A percentile compares a stretch with the other conserved stretches of the same genome.
These are phyloP conservation scores for Perca fluviatilis DNA, from an alignment of 2,113 vertebrate genomes.

Conservation along the genomic window DNA sequence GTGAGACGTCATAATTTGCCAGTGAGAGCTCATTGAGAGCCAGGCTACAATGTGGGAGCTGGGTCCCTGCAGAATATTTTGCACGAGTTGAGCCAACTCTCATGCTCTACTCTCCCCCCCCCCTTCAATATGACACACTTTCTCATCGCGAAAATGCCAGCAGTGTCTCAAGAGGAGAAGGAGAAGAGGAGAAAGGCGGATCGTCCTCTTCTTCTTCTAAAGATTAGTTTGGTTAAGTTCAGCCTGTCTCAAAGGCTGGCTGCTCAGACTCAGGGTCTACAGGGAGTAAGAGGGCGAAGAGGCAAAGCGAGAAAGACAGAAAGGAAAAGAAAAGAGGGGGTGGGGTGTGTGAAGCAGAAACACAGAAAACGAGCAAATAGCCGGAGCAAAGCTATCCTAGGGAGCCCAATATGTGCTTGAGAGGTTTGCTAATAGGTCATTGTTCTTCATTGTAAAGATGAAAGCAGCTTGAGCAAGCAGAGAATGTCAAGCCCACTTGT, in stretches of 20 bases:
- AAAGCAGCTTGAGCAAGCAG: conserved; percentile 56
- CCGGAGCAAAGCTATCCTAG: conserved; percentile 38
- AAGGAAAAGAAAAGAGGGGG: conserved; percentile 17
- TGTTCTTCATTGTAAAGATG: conserved; percentile 64
- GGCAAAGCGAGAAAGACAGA: conserved; percentile 27
- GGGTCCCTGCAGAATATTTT: conserved; percentile 41
- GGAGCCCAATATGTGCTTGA: conserved; percentile 49
- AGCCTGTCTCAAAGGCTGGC: conserved; percentile 57
- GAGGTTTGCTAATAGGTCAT: conserved; percentile 68
- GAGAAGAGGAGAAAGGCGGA: conserved; percentile 13
- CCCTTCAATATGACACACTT: conserved; percentile 61
- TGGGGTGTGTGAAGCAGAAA: conserved; percentile 1
- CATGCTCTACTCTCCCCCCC: background rate
- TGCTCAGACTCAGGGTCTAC: conserved; percentile 44
- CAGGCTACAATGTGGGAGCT: conserved; percentile 24
- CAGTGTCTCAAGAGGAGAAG: conserved; percentile 60
- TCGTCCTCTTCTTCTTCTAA: conserved; percentile 50
- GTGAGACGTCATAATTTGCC: conserved; percentile 51
- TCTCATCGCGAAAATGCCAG: conserved; percentile 73
- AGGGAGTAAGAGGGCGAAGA: conserved; percentile 43
- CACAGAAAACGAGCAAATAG: conserved; percentile 51
- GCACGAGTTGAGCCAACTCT: conserved; percentile 53
- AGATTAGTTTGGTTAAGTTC: conserved; percentile 75
- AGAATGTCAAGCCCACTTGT: conserved; percentile 54
- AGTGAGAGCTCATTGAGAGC: conserved; percentile 53